A percentile compares a stretch with the other conserved stretches of the same genome.
phyloP scores from a whole-genome alignment of 2,113 vertebrate species.

The Pomatorhinus ruficollis region DNA sequence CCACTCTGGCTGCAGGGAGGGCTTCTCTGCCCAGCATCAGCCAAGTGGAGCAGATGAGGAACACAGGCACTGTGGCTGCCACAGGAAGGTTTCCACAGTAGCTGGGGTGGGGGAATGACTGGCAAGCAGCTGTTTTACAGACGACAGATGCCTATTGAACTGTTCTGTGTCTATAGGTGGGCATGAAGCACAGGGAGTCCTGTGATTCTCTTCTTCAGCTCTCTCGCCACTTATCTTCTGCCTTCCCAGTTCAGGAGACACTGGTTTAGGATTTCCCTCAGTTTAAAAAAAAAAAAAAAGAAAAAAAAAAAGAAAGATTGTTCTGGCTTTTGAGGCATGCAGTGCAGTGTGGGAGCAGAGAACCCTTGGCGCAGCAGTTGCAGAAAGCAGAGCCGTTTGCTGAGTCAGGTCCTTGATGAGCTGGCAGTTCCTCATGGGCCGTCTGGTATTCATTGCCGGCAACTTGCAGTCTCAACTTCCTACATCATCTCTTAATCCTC shows the following conservation, averaged over 20 bases:
- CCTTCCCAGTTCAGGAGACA: neutral
- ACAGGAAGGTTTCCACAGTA: neutral
- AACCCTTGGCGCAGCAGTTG: rapidly evolving
- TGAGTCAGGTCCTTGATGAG: slow-evolving; percentile 63
- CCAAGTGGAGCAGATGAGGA: neutral
- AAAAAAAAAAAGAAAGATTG: rapidly evolving
- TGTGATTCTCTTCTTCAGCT: neutral
- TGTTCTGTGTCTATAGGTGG: neutral
- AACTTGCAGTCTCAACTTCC: slow-evolving; percentile 53
- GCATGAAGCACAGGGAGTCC: neutral
- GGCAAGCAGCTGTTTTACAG: neutral
- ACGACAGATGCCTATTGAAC: neutral
- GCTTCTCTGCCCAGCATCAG: neutral
- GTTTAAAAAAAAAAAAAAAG: too few species aligned
- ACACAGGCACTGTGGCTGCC: neutral
- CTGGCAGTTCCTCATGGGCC: neutral
- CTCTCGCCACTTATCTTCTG: rapidly evolving
- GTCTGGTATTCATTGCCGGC: slow-evolving; percentile 57
- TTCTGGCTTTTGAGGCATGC: neutral
- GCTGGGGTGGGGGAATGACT: neutral
- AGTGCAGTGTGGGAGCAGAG: neutral
- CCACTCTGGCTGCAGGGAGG: neutral
- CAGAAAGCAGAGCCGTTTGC: slow-evolving; percentile 23
- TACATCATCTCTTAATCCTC: slow-evolving; percentile 47
- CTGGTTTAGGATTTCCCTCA: neutral